Base-by-base conservation (phyloP, 2,113 vertebrate genomes). In the Enhydra lutris region DNA sequence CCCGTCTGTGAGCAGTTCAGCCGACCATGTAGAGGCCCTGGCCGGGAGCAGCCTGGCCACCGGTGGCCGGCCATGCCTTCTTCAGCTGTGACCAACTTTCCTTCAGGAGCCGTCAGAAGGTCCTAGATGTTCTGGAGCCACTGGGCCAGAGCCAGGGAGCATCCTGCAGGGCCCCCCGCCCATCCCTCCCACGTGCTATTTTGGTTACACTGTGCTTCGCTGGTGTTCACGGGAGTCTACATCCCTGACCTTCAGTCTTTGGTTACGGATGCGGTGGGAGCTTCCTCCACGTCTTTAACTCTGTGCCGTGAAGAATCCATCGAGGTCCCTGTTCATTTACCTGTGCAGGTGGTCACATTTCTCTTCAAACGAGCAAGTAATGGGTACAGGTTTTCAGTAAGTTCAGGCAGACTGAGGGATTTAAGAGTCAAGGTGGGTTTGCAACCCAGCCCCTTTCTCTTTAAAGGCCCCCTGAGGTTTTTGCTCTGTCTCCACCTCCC, bases 61-160 rank as follows among this genome's bases (percentile, higher is more conserved):
- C 42, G 6, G 13, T 15, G 73, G 24, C 39, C 0, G 12, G 39
- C 73, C 12, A 1, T 13, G 73, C 39, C 73, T 74, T 29, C 26
- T 3, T 2, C 18, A 20, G 29, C 26, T 50, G 76, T 29, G 29
- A 6, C 15, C 9, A 8, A 12, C 45, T 52, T n/a, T 55, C 78
- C 78, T 7, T 2, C 71, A 52, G 47, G 31, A 34, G 10, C 78
- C 47, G 3, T 13, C 18, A 34, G 78, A 14, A 7, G 20, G 78
- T 23, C 31, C 50, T 1, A 39, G 31, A 21, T n/a, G 34, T 55
- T 12, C 47, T 52, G 2, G 6, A 4, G 18, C 31, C 6, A 0
- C 9, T 11, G 11, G 50, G 47, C 29, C 29, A 34, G 31, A 31
- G 31, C 18, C n/a, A 18, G 47, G 34, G 78, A 11, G 17, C 1